Evolutionary conservation across 2,888 invertebrate genomes (phyloP), one percentile per base, ranked within the genome.

Genomic region (Ferrisia virgata): DNA sequence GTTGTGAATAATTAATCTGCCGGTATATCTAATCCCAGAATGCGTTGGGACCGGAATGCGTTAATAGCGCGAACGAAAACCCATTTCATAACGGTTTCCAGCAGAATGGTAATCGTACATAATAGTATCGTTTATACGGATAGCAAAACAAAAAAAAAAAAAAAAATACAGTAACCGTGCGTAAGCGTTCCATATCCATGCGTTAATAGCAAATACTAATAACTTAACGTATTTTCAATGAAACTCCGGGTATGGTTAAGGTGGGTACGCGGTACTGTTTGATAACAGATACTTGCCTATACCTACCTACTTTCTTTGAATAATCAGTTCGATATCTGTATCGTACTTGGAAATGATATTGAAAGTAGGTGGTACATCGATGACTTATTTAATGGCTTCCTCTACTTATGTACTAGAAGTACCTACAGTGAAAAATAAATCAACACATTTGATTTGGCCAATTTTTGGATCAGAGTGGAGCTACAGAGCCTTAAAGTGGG

Each of bases 11-110:
- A 72, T 72, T 72, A 72, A 72, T 72, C 72, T 72, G 72, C 72
- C 31, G 33, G 72, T 72, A 72, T 72, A n/a, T n/a, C n/a, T n/a
- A 72, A 72, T 72, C 72, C 72, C 72, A 72, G 72, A 72, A 72
- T 72, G 25, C 22, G 72, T 72, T 72, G 72, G 72, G 33, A 72
- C 72, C 72, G 72, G 72, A 33, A 72, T 72, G 72, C 72, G 72
- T 72, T 72, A 72, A 72, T 72, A 72, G 33, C 33, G 72, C 33
- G 72, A 72, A 72, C 72, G 33, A 72, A 72, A 72, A 72, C 33
- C 33, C 33, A 72, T 72, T 72, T 18, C 33, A 72, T 72, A 72
- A 33, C 72, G 72, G 31, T 72, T 72, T 33, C 31, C 33, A 72
- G 72, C 15, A 72, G 33, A n/a, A 33, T 36, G 33, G 36, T 72